Evolutionary conservation across 2,113 vertebrate genomes (phyloP), one percentile per base, ranked within the genome.

Genomic region (Coptodon bakossiorum): DNA sequence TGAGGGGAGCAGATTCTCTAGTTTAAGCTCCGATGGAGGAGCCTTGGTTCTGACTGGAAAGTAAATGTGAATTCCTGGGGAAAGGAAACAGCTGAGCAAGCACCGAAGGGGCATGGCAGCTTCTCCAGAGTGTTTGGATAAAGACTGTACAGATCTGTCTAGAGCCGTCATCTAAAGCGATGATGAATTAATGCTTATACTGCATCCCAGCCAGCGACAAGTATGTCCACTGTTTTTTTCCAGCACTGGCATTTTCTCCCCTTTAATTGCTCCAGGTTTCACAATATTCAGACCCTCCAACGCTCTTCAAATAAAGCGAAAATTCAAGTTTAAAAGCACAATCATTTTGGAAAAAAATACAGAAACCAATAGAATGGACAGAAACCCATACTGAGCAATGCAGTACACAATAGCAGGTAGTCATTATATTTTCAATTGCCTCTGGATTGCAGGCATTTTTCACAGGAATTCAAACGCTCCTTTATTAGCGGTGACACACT

Each of bases 51-150:
- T 11, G 11, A 86, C 36, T 36, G 40, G 45, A 90, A 48, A 48
- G n/a, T 40, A 53, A 40, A 84, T 80, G 22, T 82, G 80, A 81
- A 88, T 73, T 80, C 17, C 54, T 3, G n/a, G 13, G 52, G 43
- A 54, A 83, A 85, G 81, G 12, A 88, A 89, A 87, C 80, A 80
- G 90, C 88, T 89, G 90, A 92, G 82, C 31, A 79, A 84, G 89
- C 84, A 82, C 16, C 52, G 63, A 11, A 86, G 59, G 22, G 52
- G 71, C 66, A 71, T 19, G 56, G 48, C 80, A 24, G 87, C 68
- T 82, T 53, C 68, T 29, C 24, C 12, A 12, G 16, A 84, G 59
- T 71, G 48, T 90, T 56, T 86, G 36, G 50, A 87, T 85, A 66
- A 86, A 73, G n/a, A 88, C 27, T 40, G 29, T 13, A 56, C 71